Evolutionary conservation across 2,888 invertebrate genomes (phyloP).

Genomic region (Dimorphilus gyrociliatus): DNA sequence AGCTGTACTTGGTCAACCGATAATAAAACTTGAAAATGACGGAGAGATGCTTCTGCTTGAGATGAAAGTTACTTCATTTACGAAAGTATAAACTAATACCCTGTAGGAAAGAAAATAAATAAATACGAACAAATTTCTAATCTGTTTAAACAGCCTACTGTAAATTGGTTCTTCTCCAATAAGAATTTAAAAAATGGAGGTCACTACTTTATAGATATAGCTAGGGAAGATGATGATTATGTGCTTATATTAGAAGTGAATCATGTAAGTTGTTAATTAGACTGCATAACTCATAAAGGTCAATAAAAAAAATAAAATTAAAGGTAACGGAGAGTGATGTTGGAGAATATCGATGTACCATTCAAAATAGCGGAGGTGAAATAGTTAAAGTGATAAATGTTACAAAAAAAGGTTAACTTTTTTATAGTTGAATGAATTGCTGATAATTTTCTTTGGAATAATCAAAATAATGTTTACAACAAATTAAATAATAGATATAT

Average conservation of each 20-base stretch:
- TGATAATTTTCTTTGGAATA: neutral
- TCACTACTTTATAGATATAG: slow-evolving; percentile 63
- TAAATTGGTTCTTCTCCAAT: slow-evolving; percentile 40
- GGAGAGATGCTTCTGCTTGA: neutral
- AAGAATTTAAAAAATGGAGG: slow-evolving; percentile 62
- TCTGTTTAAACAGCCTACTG: no score
- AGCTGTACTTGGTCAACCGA: no score
- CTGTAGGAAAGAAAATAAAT: no score
- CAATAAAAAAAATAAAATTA: slow-evolving; percentile 13
- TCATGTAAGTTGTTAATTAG: slow-evolving; percentile 26
- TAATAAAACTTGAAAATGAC: neutral
- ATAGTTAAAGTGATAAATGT: slow-evolving; percentile 43
- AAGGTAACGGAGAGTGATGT: slow-evolving; percentile 70
- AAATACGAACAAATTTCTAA: no score
- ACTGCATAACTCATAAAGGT: no score
- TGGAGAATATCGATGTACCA: slow-evolving; percentile 76
- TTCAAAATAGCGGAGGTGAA: slow-evolving; percentile 88
- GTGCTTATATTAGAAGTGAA: slow-evolving; percentile 18
- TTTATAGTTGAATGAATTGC: neutral
- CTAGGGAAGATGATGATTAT: slow-evolving; percentile 43
- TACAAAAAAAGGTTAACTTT: slow-evolving; percentile 5
- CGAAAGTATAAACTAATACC: no score
- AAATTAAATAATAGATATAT: slow-evolving; percentile 31
- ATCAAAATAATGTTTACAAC: neutral
- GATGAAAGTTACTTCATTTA: neutral